A percentile compares a stretch with the other conserved stretches of the same genome.
Evolutionary conservation across 2,888 invertebrate species (phyloP).

Genomic region (Isotomurus palustris): DNA sequence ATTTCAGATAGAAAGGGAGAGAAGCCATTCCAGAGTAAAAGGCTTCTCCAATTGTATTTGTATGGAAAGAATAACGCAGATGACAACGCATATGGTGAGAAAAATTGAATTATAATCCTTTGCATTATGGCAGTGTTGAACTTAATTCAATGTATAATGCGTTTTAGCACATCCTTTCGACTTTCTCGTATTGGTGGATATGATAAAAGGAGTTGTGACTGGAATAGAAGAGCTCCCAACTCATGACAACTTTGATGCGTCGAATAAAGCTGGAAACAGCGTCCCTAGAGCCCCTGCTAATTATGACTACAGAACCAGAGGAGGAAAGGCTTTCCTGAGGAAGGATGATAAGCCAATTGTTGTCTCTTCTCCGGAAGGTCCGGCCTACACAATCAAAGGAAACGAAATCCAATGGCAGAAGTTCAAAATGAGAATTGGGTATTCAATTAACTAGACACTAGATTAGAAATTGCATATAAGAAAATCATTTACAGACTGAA

Average conservation of each 20-base stretch:
- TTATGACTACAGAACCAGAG: slow-evolving; percentile 31
- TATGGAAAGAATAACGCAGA: slow-evolving; percentile 29
- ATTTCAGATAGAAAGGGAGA: slow-evolving; percentile 16
- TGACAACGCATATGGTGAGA: slow-evolving; percentile 38
- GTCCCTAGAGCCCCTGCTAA: slow-evolving; percentile 29
- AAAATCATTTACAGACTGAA: not conserved
- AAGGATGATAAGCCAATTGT: slow-evolving; percentile 37
- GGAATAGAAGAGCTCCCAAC: slow-evolving; percentile 35
- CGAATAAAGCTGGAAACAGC: slow-evolving; percentile 3
- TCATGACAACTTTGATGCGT: slow-evolving; percentile 20
- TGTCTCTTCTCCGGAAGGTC: slow-evolving; percentile 35
- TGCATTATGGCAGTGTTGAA: no score
- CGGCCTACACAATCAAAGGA: slow-evolving; percentile 38
- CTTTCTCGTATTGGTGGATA: slow-evolving; percentile 39
- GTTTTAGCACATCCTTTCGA: slow-evolving; percentile 41
- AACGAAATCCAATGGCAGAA: slow-evolving; percentile 40
- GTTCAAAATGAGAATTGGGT: slow-evolving; percentile 32
- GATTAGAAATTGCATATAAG: not conserved
- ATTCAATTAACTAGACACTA: not conserved
- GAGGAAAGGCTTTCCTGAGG: slow-evolving; percentile 15
- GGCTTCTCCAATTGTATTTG: slow-evolving; percentile 41
- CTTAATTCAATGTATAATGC: no score
- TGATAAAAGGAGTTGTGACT: slow-evolving; percentile 29
- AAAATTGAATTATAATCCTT: no score
- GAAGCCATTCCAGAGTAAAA: slow-evolving; percentile 26